Evolutionary conservation across 92 coral and sea anemone genomes (phyloP), one percentile per base, ranked within the genome.

Genomic region (Zoanthus gigantus): DNA sequence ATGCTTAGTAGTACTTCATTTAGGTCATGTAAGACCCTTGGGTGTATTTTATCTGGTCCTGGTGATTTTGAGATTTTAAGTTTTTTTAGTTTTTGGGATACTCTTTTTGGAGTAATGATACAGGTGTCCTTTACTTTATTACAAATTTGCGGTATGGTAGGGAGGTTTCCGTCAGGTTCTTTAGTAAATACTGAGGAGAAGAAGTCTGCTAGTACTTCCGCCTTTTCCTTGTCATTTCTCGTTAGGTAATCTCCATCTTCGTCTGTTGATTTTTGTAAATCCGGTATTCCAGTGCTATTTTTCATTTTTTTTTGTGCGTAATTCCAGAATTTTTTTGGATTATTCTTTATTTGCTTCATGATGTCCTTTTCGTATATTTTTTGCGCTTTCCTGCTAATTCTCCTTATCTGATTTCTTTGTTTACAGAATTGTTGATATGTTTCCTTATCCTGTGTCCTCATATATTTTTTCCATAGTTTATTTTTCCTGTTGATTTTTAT

Each of bases 141-240:
- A 68, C 73, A 68, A 68, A 68, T 68, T 68, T 68, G 73, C 73
- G 73, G 73, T 68, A 68, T 68, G 73, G 73, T 68, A 17, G 42
- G 73, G 73, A 68, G 73, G 73, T 68, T 68, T 68, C 73, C 73
- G 73, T 68, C 73, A 68, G 73, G 73, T 68, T 68, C 73, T 68
- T 68, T 68, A 68, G 73, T 68, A 68, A 68, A 68, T 68, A 68
- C 73, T 68, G 73, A 68, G 73, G 73, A 68, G 73, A 68, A 68
- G 73, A 68, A 68, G 73, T 68, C 73, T 68, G 73, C 73, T 68
- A 68, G 73, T 13, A 68, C 73, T 68, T 68, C 73, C 29, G 73
- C 73, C 73, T 50, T 68, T 68, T 68, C 73, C 73, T 68, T 68
- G 73, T 68, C 73, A 68, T 68, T 68, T 68, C 73, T 68, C 73